Conservation (phyloP, 1,140 invertebrate genomes). For the Zaprionus ghesquierei region DNA sequence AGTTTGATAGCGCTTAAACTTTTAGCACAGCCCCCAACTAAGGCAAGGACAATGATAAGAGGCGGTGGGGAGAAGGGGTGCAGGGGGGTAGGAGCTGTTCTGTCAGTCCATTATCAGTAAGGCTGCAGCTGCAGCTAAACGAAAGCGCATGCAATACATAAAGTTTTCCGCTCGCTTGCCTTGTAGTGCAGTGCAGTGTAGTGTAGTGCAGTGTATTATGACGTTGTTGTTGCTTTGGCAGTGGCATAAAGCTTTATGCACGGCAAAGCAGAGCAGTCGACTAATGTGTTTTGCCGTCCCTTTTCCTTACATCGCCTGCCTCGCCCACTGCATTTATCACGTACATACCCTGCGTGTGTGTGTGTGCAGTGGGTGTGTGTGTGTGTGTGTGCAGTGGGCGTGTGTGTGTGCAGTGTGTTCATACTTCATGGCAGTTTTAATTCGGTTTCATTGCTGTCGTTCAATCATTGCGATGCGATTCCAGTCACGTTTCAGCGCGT, state of each 20-base stretch:
- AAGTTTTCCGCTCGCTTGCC: constrained; percentile 33
- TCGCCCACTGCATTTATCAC: not conserved
- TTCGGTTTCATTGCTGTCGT: constrained; percentile 63
- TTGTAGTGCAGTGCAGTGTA: not conserved
- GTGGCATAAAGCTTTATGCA: constrained; percentile 10
- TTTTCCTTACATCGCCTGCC: not conserved
- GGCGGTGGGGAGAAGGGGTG: not conserved
- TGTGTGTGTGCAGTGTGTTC: constrained; percentile 16
- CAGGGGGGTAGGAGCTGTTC: not conserved
- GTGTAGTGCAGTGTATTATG: not conserved
- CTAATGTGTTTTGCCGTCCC: constrained; percentile 60
- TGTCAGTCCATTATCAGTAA: constrained; percentile 64
- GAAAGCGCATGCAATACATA: constrained; percentile 63
- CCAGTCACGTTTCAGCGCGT: constrained; percentile 70
- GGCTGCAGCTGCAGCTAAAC: constrained; percentile 41
- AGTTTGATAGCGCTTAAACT: constrained; percentile 67
- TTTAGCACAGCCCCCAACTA: constrained; percentile 29
- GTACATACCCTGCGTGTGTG: not conserved
- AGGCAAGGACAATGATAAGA: not conserved
- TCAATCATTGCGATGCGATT: constrained; percentile 72
- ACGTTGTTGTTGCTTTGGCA: not conserved
- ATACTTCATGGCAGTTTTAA: constrained; percentile 71
- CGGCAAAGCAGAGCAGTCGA: constrained; percentile 25
- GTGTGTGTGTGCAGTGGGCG: too few species aligned
- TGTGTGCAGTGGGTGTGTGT: too few species aligned